Percentiles rank a stretch among this genome's conserved stretches.
Evolutionary conservation across 1,140 invertebrate species (phyloP).

Genomic region (Drosophila suzukii): DNA sequence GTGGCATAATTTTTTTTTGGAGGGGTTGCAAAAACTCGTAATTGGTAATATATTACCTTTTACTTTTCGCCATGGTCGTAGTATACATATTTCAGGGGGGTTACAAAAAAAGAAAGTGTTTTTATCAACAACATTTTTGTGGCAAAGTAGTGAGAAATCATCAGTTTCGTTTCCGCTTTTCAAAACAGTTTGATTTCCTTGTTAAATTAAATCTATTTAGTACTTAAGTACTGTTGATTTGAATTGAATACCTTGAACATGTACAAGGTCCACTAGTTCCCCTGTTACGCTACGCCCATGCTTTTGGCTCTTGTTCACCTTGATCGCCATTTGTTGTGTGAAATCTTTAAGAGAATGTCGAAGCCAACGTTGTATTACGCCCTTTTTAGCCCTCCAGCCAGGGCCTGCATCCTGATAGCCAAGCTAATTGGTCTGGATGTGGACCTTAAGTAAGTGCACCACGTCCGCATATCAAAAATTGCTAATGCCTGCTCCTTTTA

Average conservation of each 20-base stretch:
- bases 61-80: background rate
- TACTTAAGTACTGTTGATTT: no score
- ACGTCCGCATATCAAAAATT: background rate
- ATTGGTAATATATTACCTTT: no score
- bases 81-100: background rate
- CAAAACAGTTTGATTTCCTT: no score
- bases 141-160: no score
- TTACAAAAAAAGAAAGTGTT: background rate
- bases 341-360: conserved; percentile 37
- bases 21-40: background rate
- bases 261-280: background rate
- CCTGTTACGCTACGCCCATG: background rate
- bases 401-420: conserved; percentile 85
- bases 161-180: background rate
- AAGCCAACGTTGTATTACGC: conserved; percentile 85
- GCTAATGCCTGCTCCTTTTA: background rate
- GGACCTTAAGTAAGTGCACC: conserved; percentile 73
- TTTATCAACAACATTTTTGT: no score
- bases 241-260: background rate
- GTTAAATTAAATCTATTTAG: no score
- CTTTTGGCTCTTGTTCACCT: conserved; percentile 8
- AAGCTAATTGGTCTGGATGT: conserved; percentile 85
- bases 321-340: conserved; percentile 30
- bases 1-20: background rate
- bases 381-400: conserved; percentile 85